Conservation (phyloP, 2,113 vertebrate genomes). For the Gymnorhina tibicen region DNA sequence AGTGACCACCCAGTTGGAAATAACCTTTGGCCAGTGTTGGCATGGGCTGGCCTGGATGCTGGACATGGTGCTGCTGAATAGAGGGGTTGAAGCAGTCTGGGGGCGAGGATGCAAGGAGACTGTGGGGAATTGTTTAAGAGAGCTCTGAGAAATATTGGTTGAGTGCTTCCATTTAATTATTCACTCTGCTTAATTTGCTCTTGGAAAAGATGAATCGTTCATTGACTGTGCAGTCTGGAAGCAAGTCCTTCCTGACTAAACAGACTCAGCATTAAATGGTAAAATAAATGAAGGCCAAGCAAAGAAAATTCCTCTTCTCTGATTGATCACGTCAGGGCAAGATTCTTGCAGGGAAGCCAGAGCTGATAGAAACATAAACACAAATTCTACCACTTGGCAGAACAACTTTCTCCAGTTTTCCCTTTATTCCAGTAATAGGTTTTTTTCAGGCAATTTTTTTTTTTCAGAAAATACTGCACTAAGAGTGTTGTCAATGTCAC, state of each 20-base stretch:
- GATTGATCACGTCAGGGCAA: conserved; percentile 6
- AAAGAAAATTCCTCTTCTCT: conserved; percentile 24
- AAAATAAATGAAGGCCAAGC: conserved; percentile 48
- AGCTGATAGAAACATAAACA: conserved; percentile 29
- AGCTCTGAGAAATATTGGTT: conserved; percentile 48
- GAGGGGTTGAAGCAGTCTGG: neutral
- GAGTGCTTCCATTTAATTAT: conserved; percentile 63
- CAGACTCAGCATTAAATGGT: conserved; percentile 26
- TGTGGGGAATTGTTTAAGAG: conserved; percentile 34
- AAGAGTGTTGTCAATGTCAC: neutral
- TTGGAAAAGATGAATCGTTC: conserved; percentile 58
- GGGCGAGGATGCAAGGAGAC: neutral
- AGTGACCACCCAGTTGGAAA: conserved; percentile 29
- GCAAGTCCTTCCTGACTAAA: conserved; percentile 52
- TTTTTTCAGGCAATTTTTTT: neutral
- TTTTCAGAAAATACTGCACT: neutral
- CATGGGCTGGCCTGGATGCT: neutral
- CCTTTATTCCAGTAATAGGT: neutral
- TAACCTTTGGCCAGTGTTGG: neutral
- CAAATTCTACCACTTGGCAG: neutral
- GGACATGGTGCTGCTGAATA: neutral
- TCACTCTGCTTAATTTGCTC: conserved; percentile 63
- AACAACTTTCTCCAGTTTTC: neutral
- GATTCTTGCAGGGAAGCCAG: neutral
- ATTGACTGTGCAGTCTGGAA: conserved; percentile 37